These are phyloP conservation scores for Anadara kagoshimensis DNA, from an alignment of 1,140 invertebrate species.

Conservation along the genomic window DNA sequence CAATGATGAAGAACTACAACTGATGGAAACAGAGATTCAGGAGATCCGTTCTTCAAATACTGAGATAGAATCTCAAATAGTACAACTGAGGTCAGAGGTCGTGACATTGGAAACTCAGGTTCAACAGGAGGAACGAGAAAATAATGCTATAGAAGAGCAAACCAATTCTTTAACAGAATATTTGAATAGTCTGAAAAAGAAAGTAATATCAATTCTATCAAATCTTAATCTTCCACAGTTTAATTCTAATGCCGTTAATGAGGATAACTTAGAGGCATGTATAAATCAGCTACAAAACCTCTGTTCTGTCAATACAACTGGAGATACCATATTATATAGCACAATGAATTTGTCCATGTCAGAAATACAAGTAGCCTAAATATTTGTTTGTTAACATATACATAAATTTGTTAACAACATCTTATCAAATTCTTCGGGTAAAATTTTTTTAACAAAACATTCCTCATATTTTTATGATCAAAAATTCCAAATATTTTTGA, in stretches of 20 bases:
- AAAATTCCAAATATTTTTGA: too few species aligned
- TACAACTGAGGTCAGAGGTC: constrained; percentile 92
- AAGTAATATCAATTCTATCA: constrained; percentile 92
- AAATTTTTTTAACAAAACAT: background rate
- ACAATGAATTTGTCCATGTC: constrained; percentile 54
- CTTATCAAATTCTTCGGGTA: background rate
- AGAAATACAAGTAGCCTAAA: constrained; percentile 57
- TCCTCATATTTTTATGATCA: background rate
- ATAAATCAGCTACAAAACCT: constrained; percentile 92
- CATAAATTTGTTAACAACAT: background rate
- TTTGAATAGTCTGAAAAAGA: constrained; percentile 93
- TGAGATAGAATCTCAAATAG: constrained; percentile 92
- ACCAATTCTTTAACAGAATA: constrained; percentile 91
- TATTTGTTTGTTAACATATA: background rate
- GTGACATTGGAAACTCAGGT: constrained; percentile 89
- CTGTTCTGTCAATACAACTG: constrained; percentile 74
- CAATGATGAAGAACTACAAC: constrained; percentile 86
- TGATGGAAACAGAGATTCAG: constrained; percentile 92
- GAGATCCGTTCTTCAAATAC: constrained; percentile 93
- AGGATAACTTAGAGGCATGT: constrained; percentile 89
- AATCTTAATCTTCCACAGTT: constrained; percentile 85
- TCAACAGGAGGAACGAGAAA: constrained; percentile 85
- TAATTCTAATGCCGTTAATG: constrained; percentile 71
- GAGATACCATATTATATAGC: constrained; percentile 45
- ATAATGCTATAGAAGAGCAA: constrained; percentile 78